These are phyloP conservation scores for Piezodorus guildinii DNA, from an alignment of 1,140 invertebrate species.

Conservation along the genomic window DNA sequence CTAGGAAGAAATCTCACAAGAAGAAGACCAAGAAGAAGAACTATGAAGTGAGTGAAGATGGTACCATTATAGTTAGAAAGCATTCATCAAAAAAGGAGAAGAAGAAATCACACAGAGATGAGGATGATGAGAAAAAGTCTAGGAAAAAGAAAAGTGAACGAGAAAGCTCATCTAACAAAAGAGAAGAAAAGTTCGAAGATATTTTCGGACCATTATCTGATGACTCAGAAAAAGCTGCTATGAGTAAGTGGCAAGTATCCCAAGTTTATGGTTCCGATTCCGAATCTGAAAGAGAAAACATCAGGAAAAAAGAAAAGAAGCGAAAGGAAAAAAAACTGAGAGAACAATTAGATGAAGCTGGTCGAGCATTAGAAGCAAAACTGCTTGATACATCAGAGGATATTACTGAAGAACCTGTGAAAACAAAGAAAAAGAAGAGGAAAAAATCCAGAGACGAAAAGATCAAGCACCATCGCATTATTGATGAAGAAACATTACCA, in stretches of 20 bases:
- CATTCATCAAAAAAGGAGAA: slow-evolving; percentile 33
- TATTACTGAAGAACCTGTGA: slow-evolving; percentile 30
- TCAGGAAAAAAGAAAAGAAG: slow-evolving; percentile 53
- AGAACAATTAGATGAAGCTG: slow-evolving; percentile 58
- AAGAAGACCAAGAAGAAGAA: slow-evolving; percentile 71
- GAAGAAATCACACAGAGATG: slow-evolving; percentile 28
- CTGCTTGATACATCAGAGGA: slow-evolving; percentile 46
- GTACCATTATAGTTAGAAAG: slow-evolving; percentile 28
- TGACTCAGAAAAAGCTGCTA: slow-evolving; percentile 38
- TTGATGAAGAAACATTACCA: slow-evolving; percentile 17
- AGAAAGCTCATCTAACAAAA: slow-evolving; percentile 33
- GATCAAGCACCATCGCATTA: slow-evolving; percentile 51
- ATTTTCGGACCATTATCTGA: slow-evolving; percentile 78
- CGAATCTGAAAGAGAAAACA: slow-evolving; percentile 31
- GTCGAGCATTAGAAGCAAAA: slow-evolving; percentile 65
- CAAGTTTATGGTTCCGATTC: slow-evolving; percentile 35
- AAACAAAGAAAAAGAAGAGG: slow-evolving; percentile 63
- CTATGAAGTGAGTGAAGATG: slow-evolving; percentile 29
- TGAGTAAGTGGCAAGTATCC: slow-evolving; percentile 32
- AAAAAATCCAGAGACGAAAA: slow-evolving; percentile 69
- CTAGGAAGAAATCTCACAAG: slow-evolving; percentile 59
- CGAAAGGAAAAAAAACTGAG: slow-evolving; percentile 44
- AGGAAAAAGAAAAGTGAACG: slow-evolving; percentile 32
- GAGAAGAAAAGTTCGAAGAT: slow-evolving; percentile 70
- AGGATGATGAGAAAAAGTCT: slow-evolving; percentile 42